Evolutionary conservation across 2,113 vertebrate genomes (phyloP), one percentile per base, ranked within the genome.

Genomic region (Gobiocypris rarus): DNA sequence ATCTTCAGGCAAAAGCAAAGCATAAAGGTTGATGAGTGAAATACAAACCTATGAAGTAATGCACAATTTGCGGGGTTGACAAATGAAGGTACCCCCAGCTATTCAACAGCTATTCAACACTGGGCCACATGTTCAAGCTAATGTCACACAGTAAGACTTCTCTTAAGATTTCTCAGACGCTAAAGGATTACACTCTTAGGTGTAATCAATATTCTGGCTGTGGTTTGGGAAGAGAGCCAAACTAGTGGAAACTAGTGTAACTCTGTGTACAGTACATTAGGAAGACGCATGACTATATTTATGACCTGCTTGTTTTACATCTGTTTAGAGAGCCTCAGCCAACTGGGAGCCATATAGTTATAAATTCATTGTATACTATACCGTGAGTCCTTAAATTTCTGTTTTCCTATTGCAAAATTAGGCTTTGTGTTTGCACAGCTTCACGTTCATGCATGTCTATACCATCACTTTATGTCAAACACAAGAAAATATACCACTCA

Each of bases 321-420:
- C 56, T 79, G 76, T 67, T 80, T 80, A 67, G 77, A 80, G 24
- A 80, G 45, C 58, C 59, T n/a, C 24, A 63, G 59, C 77, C 59
- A 67, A 67, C 77, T 52, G 77, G 77, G 77, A 80, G 59, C 58
- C 75, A 77, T 58, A n/a, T 50, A 31, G 41, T 28, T 67, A 67
- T 63, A 80, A 80, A 45, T 80, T 67, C 24, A 50, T 65, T 80
- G 45, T n/a, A 50, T 31, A 13, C 41, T 19, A 48, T 80, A 65
- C 43, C 8, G 17, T 15, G 17, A 31, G 17, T 22, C 56, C 22
- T 75, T 5, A 52, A 52, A 75, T 28, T 26, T 45, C 73, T 75
- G 45, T 50, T 75, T 59, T 80, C 41, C 43, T 80, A 31, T 80
- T 65, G 77, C 43, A 80, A 80, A 80, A 80, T 19, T 22, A 50